Conservation (phyloP, 2,113 vertebrate species). For the Hippotragus niger region DNA sequence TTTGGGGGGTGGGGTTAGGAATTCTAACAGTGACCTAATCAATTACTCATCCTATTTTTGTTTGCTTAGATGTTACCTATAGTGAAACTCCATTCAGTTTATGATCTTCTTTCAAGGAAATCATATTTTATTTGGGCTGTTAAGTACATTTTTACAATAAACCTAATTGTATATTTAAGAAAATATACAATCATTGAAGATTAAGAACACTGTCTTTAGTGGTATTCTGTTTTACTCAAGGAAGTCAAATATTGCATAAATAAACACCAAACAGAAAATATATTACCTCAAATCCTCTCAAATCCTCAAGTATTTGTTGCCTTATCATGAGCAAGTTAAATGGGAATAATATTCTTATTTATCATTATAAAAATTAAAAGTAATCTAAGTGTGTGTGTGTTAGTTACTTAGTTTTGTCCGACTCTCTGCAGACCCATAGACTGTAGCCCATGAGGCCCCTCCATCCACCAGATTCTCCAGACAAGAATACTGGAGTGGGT, state of each 20-base stretch:
- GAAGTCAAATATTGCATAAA: background rate
- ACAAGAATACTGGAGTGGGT: background rate
- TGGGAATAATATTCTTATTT: background rate
- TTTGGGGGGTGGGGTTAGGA: background rate
- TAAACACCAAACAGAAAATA: background rate
- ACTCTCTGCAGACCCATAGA: background rate
- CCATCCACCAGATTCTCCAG: background rate
- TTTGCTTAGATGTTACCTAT: background rate
- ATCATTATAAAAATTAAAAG: background rate
- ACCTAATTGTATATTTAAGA: background rate
- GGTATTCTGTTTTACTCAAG: background rate
- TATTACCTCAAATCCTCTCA: background rate
- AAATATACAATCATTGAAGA: background rate
- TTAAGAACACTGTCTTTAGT: background rate
- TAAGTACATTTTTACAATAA: background rate
- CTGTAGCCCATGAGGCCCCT: background rate
- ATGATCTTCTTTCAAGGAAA: background rate
- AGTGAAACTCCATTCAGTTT: background rate
- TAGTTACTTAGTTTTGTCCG: accelerated
- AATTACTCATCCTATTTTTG: background rate
- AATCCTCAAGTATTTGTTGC: background rate
- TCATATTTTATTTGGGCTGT: background rate
- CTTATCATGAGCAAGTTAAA: background rate
- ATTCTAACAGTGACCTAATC: background rate
- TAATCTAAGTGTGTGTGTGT: background rate